Base-by-base conservation (phyloP, 2,113 vertebrate species). In the Lontra canadensis region DNA sequence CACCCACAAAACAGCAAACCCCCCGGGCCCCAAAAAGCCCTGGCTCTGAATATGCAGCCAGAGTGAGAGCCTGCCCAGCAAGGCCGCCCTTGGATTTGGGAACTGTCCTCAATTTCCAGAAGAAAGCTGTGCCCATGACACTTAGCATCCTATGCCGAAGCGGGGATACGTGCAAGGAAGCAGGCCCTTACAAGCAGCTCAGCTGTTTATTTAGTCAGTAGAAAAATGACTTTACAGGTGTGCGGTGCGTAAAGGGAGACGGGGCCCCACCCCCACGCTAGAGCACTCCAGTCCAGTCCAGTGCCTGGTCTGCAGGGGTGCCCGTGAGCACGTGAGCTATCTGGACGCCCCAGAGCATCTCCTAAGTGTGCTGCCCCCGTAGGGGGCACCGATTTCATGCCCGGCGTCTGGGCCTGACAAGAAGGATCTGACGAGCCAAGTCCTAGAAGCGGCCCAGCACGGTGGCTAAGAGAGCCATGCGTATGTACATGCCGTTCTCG, bases 401-500 rank as follows among this genome's bases (percentile, higher is more conserved):
- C 97, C 74, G 81, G 95, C 26, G 78, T 78, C 67, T 82, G 88
- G 81, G 95, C 87, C 79, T 49, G 79, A 57, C 18, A 93, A 90
- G 49, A 65, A 12, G 59, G 47, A 9, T 36, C 44, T 4, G 39
- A 36, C 61, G 26, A 31, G 13, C 61, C 0, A 3, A 55, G 55
- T 1, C 34, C 96, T 95, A 98, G 98, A 98, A 99, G 67, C 99
- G 98, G 65, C 99, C 99, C 34, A 99, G 98, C 59, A 99, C 99
- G 0, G 99, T 99, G 98, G 99, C 99, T 74, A 99, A 98, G 91
- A 99, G 99, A n/a, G 99, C 99, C 99, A 99, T 99, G 2, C 99
- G 99, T 74, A 99, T 99, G 97, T 99, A 99, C 99, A 99, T 99
- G 97, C 99, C 99, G 0, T 99, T 99, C 98, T 99, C 99, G 0